A percentile compares a stretch with the other conserved stretches of the same genome.
These are phyloP conservation scores for Gortyna flavago DNA, from an alignment of 2,888 invertebrate genomes.

Conservation along the genomic window DNA sequence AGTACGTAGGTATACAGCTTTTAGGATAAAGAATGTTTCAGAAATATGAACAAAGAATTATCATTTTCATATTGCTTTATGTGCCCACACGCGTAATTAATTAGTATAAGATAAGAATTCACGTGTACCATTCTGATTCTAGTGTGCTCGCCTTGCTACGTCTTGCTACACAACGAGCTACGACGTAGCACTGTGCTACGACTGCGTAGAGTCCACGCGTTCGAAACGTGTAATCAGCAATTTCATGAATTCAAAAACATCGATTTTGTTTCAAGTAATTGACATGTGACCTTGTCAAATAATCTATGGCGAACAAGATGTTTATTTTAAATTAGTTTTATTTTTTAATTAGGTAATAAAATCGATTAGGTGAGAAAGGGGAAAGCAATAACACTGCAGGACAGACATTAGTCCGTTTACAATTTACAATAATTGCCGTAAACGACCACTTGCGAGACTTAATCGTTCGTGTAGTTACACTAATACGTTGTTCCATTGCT, in stretches of 20 bases:
- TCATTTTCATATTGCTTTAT: neutral
- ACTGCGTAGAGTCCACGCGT: neutral
- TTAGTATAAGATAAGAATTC: too few species aligned
- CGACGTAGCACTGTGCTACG: slow-evolving; percentile 36
- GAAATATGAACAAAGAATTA: neutral
- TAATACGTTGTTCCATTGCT: slow-evolving; percentile 38
- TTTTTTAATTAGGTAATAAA: neutral
- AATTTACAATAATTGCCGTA: slow-evolving; percentile 51
- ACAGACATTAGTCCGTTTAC: slow-evolving; percentile 25
- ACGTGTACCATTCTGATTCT: too few species aligned
- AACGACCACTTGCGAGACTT: slow-evolving; percentile 47
- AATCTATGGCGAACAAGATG: neutral
- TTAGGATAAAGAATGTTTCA: too few species aligned
- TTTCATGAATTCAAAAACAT: too few species aligned
- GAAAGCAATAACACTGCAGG: slow-evolving; percentile 34
- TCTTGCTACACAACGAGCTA: slow-evolving; percentile 13
- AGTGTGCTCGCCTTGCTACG: neutral
- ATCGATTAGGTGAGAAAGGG: slow-evolving; percentile 12
- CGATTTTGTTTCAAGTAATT: too few species aligned
- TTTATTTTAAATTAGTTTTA: neutral
- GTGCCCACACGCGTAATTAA: too few species aligned
- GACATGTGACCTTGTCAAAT: too few species aligned
- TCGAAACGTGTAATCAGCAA: too few species aligned
- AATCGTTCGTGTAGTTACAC: slow-evolving; percentile 47
- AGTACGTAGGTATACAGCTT: neutral